phyloP scores from a whole-genome alignment of 2,888 invertebrate genomes.

The Xylota segnis region DNA sequence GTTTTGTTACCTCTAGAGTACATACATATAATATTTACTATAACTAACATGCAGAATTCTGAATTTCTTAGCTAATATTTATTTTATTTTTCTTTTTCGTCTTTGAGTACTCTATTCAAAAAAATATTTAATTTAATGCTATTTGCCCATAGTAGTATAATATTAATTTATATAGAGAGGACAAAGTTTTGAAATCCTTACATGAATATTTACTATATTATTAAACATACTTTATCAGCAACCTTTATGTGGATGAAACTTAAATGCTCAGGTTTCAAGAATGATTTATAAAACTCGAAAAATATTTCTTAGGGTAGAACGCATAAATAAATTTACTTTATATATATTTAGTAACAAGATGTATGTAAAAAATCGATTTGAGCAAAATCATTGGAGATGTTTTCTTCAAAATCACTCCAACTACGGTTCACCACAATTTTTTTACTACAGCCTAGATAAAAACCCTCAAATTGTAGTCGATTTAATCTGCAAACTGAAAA shows the following conservation, averaged over 20 bases:
- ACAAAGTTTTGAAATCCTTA: conserved; percentile 7
- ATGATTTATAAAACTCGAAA: neutral
- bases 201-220: neutral
- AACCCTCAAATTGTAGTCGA: too few species aligned
- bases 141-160: conserved; percentile 26
- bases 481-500: too few species aligned
- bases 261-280: neutral
- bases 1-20: conserved; percentile 25
- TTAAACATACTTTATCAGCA: neutral
- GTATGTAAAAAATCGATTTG: too few species aligned
- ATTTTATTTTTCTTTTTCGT: neutral
- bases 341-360: too few species aligned
- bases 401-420: too few species aligned
- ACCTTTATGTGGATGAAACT: neutral
- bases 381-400: too few species aligned
- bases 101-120: conserved; percentile 19
- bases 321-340: too few species aligned
- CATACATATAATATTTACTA: conserved; percentile 33
- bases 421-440: too few species aligned
- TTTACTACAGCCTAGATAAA: too few species aligned
- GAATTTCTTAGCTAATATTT: conserved; percentile 14
- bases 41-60: conserved; percentile 57
- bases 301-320: too few species aligned
- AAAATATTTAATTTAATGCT: conserved; percentile 24
- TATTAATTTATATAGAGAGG: conserved; percentile 30